phyloP scores from a whole-genome alignment of 2,888 invertebrate genomes.

The Boloria euphrosyne region DNA sequence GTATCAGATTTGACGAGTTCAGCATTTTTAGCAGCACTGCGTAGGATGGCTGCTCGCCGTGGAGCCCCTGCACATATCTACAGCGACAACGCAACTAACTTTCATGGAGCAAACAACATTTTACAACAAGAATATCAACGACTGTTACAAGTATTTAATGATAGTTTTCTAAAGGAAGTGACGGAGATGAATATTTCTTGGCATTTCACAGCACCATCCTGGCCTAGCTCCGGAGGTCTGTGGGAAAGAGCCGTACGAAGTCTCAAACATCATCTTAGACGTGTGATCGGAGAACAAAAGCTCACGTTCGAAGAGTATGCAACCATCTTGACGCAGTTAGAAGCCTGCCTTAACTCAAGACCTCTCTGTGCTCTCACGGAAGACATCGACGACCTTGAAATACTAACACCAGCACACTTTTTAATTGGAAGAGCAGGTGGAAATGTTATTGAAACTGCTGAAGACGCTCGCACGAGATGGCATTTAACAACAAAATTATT shows the following conservation, averaged over 20 bases:
- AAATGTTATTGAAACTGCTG: too few species aligned
- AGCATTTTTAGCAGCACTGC: slow-evolving; percentile 40
- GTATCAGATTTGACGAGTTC: slow-evolving; percentile 38
- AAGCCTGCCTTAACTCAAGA: background rate
- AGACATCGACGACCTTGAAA: too few species aligned
- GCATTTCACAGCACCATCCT: background rate
- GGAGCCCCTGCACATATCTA: slow-evolving; percentile 36
- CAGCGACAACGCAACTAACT: slow-evolving; percentile 27
- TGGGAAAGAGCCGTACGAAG: background rate
- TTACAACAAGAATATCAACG: too few species aligned
- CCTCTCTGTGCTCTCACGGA: background rate
- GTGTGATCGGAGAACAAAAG: background rate
- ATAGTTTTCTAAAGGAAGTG: too few species aligned
- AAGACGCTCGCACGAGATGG: too few species aligned
- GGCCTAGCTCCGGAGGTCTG: background rate
- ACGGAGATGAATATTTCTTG: background rate
- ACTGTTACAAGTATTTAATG: too few species aligned
- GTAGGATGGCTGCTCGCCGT: slow-evolving; percentile 39
- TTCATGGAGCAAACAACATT: too few species aligned
- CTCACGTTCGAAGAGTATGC: background rate
- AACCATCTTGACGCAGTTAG: background rate
- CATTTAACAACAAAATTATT: too few species aligned
- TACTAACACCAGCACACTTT: too few species aligned
- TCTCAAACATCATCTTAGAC: background rate
- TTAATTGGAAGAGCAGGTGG: too few species aligned